phyloP scores from a whole-genome alignment of 2,888 invertebrate genomes.

The Vannuccia rotundouncinata region DNA sequence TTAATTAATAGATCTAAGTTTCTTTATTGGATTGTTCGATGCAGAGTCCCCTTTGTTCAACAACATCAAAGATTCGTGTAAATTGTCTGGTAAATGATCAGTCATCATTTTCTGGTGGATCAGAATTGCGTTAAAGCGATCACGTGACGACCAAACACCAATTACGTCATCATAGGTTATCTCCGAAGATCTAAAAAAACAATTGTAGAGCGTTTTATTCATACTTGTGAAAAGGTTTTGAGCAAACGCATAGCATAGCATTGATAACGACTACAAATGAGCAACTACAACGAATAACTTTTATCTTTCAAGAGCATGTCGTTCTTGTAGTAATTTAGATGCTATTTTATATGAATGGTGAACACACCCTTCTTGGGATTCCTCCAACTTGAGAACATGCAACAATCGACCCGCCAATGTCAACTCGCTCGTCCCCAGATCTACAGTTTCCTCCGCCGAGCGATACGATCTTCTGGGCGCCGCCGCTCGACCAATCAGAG shows the following conservation, averaged over 20 bases:
- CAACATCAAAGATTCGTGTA: slow-evolving; percentile 24
- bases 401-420: background rate
- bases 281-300: too few relatives aligned
- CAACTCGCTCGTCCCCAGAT: background rate
- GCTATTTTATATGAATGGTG: background rate
- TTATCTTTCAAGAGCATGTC: too few relatives aligned
- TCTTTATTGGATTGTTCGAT: background rate
- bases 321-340: too few relatives aligned
- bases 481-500: background rate
- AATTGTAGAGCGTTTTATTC: too few relatives aligned
- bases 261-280: too few relatives aligned
- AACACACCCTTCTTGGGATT: background rate
- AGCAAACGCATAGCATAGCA: too few relatives aligned
- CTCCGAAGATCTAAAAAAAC: too few relatives aligned
- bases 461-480: background rate
- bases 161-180: background rate
- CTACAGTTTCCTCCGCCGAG: background rate
- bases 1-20: background rate
- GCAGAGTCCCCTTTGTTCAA: background rate
- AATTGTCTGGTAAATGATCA: slow-evolving; percentile 36
- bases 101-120: slow-evolving; percentile 32
- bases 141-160: slow-evolving; percentile 28
- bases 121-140: slow-evolving; percentile 27
- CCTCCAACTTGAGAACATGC: background rate
- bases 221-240: too few relatives aligned